Conservation (phyloP, 2,888 invertebrate species). For the Eremobia ochroleuca region DNA sequence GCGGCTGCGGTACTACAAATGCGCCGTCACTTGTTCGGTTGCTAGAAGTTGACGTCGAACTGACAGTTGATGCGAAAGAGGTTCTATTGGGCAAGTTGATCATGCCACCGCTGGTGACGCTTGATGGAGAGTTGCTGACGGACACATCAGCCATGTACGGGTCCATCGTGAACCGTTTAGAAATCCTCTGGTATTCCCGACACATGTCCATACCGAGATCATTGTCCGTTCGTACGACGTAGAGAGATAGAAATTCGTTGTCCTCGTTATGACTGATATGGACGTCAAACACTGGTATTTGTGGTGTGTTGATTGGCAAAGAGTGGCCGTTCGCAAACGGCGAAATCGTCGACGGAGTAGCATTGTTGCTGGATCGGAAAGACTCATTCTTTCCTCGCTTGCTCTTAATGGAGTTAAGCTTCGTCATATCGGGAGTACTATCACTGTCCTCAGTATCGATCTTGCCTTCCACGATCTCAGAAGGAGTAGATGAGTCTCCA, state of each 20-base stretch:
- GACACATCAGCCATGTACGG: conserved; percentile 88
- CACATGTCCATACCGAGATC: conserved; percentile 88
- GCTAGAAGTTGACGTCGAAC: conserved; percentile 84
- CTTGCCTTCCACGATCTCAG: conserved; percentile 76
- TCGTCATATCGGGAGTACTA: conserved; percentile 84
- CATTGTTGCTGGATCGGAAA: conserved; percentile 84
- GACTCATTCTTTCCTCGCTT: conserved; percentile 84
- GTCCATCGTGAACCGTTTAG: conserved; percentile 87
- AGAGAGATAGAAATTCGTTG: conserved; percentile 86
- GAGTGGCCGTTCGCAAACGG: conserved; percentile 88
- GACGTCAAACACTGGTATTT: conserved; percentile 86
- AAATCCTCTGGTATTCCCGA: conserved; percentile 87
- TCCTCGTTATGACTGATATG: conserved; percentile 87
- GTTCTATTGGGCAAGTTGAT: conserved; percentile 85
- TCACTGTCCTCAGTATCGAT: conserved; percentile 77
- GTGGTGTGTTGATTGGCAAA: conserved; percentile 83
- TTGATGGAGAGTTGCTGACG: conserved; percentile 86
- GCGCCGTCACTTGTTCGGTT: conserved; percentile 88
- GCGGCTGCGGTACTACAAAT: conserved; percentile 89
- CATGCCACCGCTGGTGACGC: conserved; percentile 87
- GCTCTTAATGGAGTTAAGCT: conserved; percentile 77
- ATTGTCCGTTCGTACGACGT: conserved; percentile 86
- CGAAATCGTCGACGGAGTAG: conserved; percentile 88
- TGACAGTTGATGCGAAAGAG: conserved; percentile 86
- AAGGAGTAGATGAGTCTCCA: conserved; percentile 87